Base-by-base conservation (phyloP, 2,113 vertebrate species). In the Indicator maculatus region DNA sequence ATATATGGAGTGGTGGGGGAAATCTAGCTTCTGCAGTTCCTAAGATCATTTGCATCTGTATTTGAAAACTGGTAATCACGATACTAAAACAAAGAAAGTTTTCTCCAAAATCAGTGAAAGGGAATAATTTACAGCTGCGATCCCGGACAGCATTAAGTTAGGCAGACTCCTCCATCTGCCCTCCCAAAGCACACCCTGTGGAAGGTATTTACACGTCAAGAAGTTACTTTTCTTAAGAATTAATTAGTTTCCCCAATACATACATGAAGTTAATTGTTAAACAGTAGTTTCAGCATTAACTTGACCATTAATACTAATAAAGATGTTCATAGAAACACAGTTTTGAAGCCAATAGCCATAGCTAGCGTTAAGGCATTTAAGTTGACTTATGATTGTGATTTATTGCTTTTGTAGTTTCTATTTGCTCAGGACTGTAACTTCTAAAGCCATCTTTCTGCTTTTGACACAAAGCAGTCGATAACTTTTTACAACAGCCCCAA, bases 381-480 rank as follows among this genome's bases (percentile, higher is more conserved):
- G 80, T 97, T 98, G 98, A 97, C 97, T 97, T 98, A 97, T 96
- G 93, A 95, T 95, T 91, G 96, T 98, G 98, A 99, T 98, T 98
- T 98, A 99, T 98, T 96, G 97, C 96, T 95, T 96, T 75, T 79
- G 90, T 92, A 96, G 91, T 97, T 97, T 97, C 63, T 70, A 67
- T 97, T 93, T 97, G 96, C 89, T 94, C 87, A 88, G 80, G 84
- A 94, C 90, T 96, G 91, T 91, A 94, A 97, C 93, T 95, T 98
- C 96, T 96, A 94, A 97, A 96, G 87, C 86, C 59, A 93, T 86
- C 96, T 96, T 95, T 97, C 85, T 95, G 92, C 91, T 97, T 94
- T 93, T 95, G 97, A 93, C 47, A 64, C 93, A 83, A 89, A 79
- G 90, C 93, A 95, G 84, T 96, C 72, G 38, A 97, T 94, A 96